Base-by-base conservation (phyloP, 2,113 vertebrate species). In the Calyptommatus sinebrachiatus region DNA sequence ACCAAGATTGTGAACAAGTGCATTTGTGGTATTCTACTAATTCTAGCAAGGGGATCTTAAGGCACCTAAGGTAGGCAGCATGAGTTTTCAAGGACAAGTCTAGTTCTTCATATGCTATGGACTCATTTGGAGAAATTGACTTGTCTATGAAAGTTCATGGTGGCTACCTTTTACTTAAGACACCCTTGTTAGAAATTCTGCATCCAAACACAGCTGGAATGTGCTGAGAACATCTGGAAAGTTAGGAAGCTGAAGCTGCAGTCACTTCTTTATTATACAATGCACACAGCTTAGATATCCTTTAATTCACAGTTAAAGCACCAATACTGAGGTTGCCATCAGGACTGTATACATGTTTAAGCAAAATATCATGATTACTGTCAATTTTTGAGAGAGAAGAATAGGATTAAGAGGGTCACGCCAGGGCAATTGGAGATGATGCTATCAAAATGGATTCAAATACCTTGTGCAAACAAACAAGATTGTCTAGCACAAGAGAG, bases 391-490 rank as follows among this genome's bases (percentile, higher is more conserved):
- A 90, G 81, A 87, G 92, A 88, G 83, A 89, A 92, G 90, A 89
- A 90, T 89, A 88, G 91, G 91, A 93, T 94, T 92, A 57, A 92
- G 87, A 89, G 88, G 89, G 92, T 93, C 93, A 93, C 82, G 87
- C 88, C 85, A 88, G 91, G 93, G 92, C 91, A 92, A 89, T 86
- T 86, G 83, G 81, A 89, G 85, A 79, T 92, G 91, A 91, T 91
- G 89, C 86, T 93, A 92, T 94, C 91, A 91, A 90, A 90, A 90
- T 88, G 77, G 85, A 88, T 89, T 88, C 88, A 92, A 91, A 94
- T 93, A 90, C 92, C 90, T 91, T 91, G 88, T 84, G 86, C 88
- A 94, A 94, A 93, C 91, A 94, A 91, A 93, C 89, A 91, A 86
- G 77, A 75, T 82, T 92, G 85, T 53, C 79, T 85, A 79, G 89